Evolutionary conservation across 2,888 invertebrate genomes (phyloP), one percentile per base, ranked within the genome.

Genomic region (Drosophila sordidapex): DNA sequence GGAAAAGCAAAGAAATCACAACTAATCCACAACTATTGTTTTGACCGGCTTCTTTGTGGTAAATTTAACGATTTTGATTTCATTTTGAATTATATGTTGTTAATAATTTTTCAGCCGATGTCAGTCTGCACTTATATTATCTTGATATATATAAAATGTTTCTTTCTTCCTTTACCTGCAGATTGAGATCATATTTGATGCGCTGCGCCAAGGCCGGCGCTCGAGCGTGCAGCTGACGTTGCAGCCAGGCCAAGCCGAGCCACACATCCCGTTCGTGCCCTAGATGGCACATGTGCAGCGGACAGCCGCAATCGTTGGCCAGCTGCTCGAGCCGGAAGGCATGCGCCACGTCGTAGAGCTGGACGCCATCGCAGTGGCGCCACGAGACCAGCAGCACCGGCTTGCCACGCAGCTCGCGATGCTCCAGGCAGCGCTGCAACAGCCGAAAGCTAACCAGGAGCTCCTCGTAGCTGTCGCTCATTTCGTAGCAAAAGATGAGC

Each of bases 331-430:
- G 57, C 0, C 75, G 70, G 33, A 93, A 93, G 1, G 84, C 67
- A 40, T 93, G 88, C 65, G 91, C 92, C 64, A 93, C 90, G 33
- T 93, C 93, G 57, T 92, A 91, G 46, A 92, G 69, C 57, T 92
- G 91, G 4, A 92, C 74, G 6, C 90, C 89, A 0, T 90, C 90
- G 7, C 76, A 64, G 52, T 83, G 53, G 48, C 89, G 91, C 0
- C 91, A 89, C 29, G 91, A 92, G 4, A 92, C 79, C 36, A 93
- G 63, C 18, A 93, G 77, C 15, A 92, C 83, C 0, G 92, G 88
- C 60, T 93, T 93, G 38, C 92, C 92, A 4, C 78, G 81, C 53
- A 93, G 61, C 38, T 81, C 78, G 0, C 79, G 74, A 73, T 91
- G 89, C 11, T 77, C 70, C n/a, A 92, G 63, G 36, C 88, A 83